Evolutionary conservation across 1,140 invertebrate genomes (phyloP).

Genomic region (Psix sp.): DNA sequence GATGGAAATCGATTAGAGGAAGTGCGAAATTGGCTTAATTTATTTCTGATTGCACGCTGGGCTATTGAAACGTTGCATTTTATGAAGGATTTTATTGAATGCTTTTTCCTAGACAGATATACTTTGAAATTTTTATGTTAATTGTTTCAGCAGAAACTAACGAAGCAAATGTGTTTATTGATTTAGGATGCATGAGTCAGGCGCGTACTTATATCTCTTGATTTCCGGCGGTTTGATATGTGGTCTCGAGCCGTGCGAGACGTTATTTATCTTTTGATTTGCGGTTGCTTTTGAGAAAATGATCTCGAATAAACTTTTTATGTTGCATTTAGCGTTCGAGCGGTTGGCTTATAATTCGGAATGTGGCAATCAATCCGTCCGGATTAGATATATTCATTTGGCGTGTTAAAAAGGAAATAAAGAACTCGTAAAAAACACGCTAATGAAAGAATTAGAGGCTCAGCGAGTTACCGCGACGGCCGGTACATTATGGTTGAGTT

Average conservation of each 20-base stretch:
- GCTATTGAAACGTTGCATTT: conserved; percentile 28
- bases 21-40: conserved; percentile 44
- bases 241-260: neutral
- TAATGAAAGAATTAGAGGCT: conserved; percentile 19
- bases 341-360: no score
- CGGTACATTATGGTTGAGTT: conserved; percentile 41
- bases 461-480: conserved; percentile 15
- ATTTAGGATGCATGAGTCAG: conserved; percentile 34
- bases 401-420: no score
- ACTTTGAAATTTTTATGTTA: conserved; percentile 48
- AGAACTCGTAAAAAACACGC: no score
- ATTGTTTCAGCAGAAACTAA: conserved; percentile 30
- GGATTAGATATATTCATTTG: no score
- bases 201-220: neutral
- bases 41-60: conserved; percentile 29
- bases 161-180: conserved; percentile 41
- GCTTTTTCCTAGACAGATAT: conserved; percentile 23
- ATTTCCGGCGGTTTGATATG: neutral
- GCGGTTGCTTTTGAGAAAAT: neutral
- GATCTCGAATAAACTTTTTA: no score
- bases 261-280: no score
- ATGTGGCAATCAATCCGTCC: no score
- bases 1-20: conserved; percentile 49
- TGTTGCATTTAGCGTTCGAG: no score
- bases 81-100: conserved; percentile 43